Base-by-base conservation (phyloP, 2,113 vertebrate species). In the Xenopus laevis region DNA sequence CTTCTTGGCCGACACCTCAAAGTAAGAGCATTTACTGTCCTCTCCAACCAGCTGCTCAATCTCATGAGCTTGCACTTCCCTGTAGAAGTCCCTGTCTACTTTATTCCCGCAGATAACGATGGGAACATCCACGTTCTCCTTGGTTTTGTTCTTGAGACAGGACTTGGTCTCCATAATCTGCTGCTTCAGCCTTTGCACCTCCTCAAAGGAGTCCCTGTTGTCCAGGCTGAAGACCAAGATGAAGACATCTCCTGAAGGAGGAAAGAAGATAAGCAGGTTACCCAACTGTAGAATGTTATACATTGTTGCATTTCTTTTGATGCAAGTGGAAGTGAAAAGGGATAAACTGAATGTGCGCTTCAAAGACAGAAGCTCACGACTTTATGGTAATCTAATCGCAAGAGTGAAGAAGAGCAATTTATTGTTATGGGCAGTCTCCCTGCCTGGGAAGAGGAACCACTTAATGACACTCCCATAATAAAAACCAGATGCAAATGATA, bases 61-160 rank as follows among this genome's bases (percentile, higher is more conserved):
- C 20, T 97, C 95, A 70, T 96, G 93, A 13, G 86, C 83, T 81
- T 90, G 93, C 9, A 94, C 92, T 63, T 97, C 93, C 13, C 96
- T 91, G 71, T 92, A 87, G 71, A 97, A 93, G 77, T 95, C 95
- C 10, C 95, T 82, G 87, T 99, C 97, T 0, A 94, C 93, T 65
- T 98, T 98, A 89, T 99, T 99, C 60, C 96, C 97, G 1, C 97
- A 99, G 86, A 99, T 95, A 59, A 98, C 97, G 80, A 98, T 81
- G 0, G 97, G 96, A 46, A 99, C 97, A 45, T 98, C 94, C 23
- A 90, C 86, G 86, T 95, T 90, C 84, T 98, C 95, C 74, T 97
- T 98, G 80, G 94, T 97, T 81, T 96, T 98, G 88, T 95, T 97
- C 78, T 95, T 97, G 77, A 99, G 90, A 81, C 96, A 96, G 0